Evolutionary conservation across 1,140 invertebrate species (phyloP).

Genomic region (Drosophila carrolli): DNA sequence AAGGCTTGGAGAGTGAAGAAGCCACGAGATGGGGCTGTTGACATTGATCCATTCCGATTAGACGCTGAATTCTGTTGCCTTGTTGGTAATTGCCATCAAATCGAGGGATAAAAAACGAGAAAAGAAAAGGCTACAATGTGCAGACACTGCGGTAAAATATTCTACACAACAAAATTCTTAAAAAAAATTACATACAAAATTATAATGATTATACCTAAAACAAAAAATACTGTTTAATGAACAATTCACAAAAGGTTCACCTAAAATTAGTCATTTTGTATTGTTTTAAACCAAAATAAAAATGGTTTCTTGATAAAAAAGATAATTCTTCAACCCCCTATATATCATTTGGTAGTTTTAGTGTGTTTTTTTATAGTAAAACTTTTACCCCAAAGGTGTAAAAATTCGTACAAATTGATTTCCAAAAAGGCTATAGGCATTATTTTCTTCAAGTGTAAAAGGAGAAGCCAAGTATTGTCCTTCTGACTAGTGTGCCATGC

Average conservation of each 20-base stretch:
- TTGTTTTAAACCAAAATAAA: too few species aligned
- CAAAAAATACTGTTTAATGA: too few species aligned
- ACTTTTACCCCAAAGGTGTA: too few species aligned
- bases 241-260: too few species aligned
- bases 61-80: constrained; percentile 33
- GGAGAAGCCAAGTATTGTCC: constrained; percentile 34
- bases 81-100: constrained; percentile 54
- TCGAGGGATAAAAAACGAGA: constrained; percentile 50
- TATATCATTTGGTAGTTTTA: too few species aligned
- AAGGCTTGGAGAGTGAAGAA: constrained; percentile 8
- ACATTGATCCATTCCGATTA: constrained; percentile 55
- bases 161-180: background rate
- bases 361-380: too few species aligned
- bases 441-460: constrained; percentile 15
- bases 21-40: constrained; percentile 30
- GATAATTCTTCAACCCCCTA: too few species aligned
- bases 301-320: too few species aligned
- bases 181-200: background rate
- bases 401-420: too few species aligned
- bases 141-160: constrained; percentile 3
- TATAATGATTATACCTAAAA: too few species aligned
- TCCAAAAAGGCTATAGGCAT: too few species aligned
- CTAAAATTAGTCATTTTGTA: too few species aligned
- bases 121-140: constrained; percentile 32
- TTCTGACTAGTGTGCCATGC: constrained; percentile 43